Evolutionary conservation across 2,113 vertebrate genomes (phyloP), one percentile per base, ranked within the genome.

Genomic region (Anas platyrhynchos): DNA sequence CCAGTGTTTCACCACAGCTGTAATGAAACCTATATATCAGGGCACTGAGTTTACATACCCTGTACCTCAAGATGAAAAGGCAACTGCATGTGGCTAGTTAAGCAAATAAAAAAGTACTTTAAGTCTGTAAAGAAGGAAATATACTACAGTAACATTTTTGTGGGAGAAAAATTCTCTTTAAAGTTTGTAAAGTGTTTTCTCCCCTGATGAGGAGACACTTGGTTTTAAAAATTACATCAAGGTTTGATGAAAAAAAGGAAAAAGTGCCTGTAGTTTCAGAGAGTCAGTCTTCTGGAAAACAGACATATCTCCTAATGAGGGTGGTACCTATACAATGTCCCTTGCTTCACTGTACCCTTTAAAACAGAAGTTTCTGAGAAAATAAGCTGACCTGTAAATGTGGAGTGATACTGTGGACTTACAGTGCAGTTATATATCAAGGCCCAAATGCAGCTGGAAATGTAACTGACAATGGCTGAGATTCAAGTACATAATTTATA

Each of bases 131-230:
- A 56, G 18, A 56, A 58, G 17, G 18, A 61, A 59, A 81, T 85
- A 54, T 31, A 48, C 8, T 0, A 0, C 25, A 48, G 16, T 17
- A 56, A 29, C 3, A 2, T 43, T 84, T 67, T 34, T 75, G 11
- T 61, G 34, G 61, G 7, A 72, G 62, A 71, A 74, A 3, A 50
- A 62, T 50, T 78, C 4, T 43, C 31, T 76, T 27, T 41, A 38
- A 16, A 22, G 12, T 7, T 21, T 72, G 3, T 31, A 31, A 63
- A 0, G 1, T 36, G 3, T 11, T 81, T 80, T 83, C 88, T 16
- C 6, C 63, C 46, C 8, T 4, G 41, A 0, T 46, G 4, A 82
- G 29, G 25, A 80, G 14, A 29, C 3, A 65, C 8, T 13, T 43
- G 4, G 2, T 82, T 78, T 52, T 32, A 69, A 61, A 63, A 83